These are phyloP conservation scores for Cantharis flavilabris DNA, from an alignment of 2,888 invertebrate genomes.

Conservation along the genomic window DNA sequence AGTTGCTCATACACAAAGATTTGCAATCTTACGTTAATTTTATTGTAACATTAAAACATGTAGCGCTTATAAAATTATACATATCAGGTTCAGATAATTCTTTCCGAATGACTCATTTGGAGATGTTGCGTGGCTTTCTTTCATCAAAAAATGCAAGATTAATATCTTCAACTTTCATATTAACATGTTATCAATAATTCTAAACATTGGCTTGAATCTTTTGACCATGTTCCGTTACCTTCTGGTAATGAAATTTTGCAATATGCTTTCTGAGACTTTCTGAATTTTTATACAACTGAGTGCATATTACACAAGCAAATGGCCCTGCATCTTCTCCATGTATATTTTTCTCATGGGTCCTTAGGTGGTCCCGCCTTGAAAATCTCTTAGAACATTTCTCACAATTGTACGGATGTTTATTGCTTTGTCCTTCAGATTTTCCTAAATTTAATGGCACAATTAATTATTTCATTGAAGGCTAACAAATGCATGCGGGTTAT, in stretches of 20 bases:
- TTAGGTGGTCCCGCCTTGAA: constrained; percentile 54
- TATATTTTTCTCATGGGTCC: constrained; percentile 57
- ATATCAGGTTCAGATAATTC: background rate
- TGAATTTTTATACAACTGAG: constrained; percentile 56
- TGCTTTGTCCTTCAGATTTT: constrained; percentile 42
- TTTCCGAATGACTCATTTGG: background rate
- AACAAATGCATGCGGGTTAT: constrained; percentile 29
- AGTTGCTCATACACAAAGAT: background rate
- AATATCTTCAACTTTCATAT: background rate
- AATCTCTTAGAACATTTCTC: constrained; percentile 53
- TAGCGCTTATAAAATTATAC: background rate
- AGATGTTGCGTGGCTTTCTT: background rate
- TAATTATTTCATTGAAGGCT: constrained; percentile 25
- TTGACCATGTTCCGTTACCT: constrained; percentile 26
- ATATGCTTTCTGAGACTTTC: constrained; percentile 57
- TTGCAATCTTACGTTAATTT: too few relatives aligned
- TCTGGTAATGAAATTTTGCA: constrained; percentile 53
- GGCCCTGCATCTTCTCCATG: constrained; percentile 57
- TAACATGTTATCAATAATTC: background rate
- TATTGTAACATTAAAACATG: background rate
- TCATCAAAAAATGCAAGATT: background rate
- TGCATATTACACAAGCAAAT: constrained; percentile 54
- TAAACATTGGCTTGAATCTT: constrained; percentile 22
- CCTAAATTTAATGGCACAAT: constrained; percentile 47
- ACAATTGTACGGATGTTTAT: constrained; percentile 48